A percentile compares a stretch with the other conserved stretches of the same genome.
Conservation (phyloP, 2,113 vertebrate species). For the Eonycteris spelaea region DNA sequence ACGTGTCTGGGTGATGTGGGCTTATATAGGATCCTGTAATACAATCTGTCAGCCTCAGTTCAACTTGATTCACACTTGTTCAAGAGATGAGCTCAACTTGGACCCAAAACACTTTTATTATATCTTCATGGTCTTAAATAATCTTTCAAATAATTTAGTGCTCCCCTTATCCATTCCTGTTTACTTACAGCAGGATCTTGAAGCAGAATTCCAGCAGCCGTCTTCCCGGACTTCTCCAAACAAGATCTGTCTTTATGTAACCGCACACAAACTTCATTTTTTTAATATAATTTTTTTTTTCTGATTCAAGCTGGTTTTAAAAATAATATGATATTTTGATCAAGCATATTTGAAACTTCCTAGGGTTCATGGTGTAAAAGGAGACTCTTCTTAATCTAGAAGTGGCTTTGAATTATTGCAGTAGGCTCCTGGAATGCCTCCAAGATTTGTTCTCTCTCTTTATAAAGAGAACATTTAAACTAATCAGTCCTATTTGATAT, state of each 20-base stretch:
- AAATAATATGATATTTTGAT: too few species aligned
- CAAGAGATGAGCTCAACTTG: neutral
- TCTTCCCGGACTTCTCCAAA: fast-evolving
- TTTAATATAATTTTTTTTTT: too few species aligned
- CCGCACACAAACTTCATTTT: too few species aligned
- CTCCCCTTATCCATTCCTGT: neutral
- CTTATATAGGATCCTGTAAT: neutral
- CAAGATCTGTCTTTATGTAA: neutral
- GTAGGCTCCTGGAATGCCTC: too few species aligned
- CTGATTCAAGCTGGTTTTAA: too few species aligned
- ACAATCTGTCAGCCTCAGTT: neutral
- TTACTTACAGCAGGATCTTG: neutral
- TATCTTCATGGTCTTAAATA: neutral
- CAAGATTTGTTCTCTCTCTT: too few species aligned
- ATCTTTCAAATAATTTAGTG: neutral
- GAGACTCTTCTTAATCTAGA: too few species aligned
- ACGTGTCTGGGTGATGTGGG: neutral
- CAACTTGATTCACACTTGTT: neutral
- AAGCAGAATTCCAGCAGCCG: neutral
- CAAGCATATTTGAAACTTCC: too few species aligned
- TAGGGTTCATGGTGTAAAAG: too few species aligned
- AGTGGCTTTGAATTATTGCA: too few species aligned
- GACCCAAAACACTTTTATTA: neutral
- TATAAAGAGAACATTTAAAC: too few species aligned
- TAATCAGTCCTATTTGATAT: too few species aligned